phyloP scores from a whole-genome alignment of 1,140 invertebrate species.

The Daktulosphaira vitifoliae region DNA sequence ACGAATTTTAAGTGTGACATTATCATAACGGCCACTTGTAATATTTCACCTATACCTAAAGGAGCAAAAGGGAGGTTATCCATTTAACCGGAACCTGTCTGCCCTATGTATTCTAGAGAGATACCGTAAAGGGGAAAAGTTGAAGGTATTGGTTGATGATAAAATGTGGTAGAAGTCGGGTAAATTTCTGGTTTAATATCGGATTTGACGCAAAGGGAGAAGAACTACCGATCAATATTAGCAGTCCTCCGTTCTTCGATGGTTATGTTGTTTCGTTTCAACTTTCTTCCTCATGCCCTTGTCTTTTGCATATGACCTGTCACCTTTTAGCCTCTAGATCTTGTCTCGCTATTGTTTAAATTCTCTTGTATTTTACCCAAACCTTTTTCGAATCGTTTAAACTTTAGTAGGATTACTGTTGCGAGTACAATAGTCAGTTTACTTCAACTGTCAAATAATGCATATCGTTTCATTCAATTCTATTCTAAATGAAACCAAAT shows the following conservation, averaged over 20 bases:
- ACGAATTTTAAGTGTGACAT: constrained; percentile 21
- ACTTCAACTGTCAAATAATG: no score
- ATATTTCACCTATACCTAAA: background rate
- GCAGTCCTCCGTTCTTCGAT: background rate
- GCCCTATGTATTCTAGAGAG: background rate
- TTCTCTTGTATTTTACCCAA: no score
- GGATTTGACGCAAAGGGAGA: background rate
- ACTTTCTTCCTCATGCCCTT: no score
- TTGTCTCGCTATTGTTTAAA: no score
- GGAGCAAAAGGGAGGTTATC: constrained; percentile 12
- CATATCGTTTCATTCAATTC: no score
- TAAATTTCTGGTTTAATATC: constrained; percentile 7
- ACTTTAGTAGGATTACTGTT: no score
- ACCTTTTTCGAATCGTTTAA: no score
- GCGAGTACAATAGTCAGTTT: no score
- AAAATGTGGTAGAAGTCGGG: constrained; percentile 5
- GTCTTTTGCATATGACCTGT: background rate
- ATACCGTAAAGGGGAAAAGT: background rate
- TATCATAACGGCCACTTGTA: background rate
- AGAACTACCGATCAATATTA: constrained; percentile 4
- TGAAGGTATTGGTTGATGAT: constrained; percentile 18
- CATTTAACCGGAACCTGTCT: constrained; percentile 21
- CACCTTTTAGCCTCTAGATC: background rate
- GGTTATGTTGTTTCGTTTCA: no score
- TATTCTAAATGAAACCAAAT: no score